Evolutionary conservation across 2,888 invertebrate genomes (phyloP), one percentile per base, ranked within the genome.

Genomic region (Herminia tarsipennalis): DNA sequence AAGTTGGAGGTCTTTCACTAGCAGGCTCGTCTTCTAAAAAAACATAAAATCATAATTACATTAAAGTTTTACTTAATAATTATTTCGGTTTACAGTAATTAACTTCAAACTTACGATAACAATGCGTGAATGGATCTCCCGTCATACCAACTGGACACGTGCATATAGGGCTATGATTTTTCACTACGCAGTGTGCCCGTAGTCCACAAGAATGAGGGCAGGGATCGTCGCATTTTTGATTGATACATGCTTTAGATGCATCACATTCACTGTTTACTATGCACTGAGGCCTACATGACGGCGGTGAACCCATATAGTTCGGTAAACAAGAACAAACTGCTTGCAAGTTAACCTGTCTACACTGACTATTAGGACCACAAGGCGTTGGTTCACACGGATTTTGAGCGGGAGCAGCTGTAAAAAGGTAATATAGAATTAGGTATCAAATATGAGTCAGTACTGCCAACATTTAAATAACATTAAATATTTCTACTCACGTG

Each of bases 121-220:
- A 97, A 72, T 94, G 94, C 2, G 94, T 94, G 76, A 97, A 97
- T 38, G 97, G 97, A 94, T 97, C 96, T 30, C 98, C 98, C 24
- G 95, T 95, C 86, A 94, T 95, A n/a, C 96, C 95, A 27, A 94
- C 90, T 29, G 96, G 95, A 67, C 98, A 98, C 2, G 96, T 95
- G 73, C 98, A 98, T 54, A 97, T 96, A 2, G 97, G 97, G 71
- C 95, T 96, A 79, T 97, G 97, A 78, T 97, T 96, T 75, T 94
- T 95, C 0, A 95, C 95, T 33, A 94, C 94, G 73, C 98, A 98
- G 60, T 95, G 94, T 1, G 97, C 97, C 65, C 95, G 94, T 36
- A 96, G 90, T n/a, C 97, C 97, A 76, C 97, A 97, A 0, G 96
- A 96, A 59, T 96, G 95, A 8, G 95, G 95, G 70, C 98, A 98